phyloP scores from a whole-genome alignment of 2,113 vertebrate species.

The Cathartes aura region DNA sequence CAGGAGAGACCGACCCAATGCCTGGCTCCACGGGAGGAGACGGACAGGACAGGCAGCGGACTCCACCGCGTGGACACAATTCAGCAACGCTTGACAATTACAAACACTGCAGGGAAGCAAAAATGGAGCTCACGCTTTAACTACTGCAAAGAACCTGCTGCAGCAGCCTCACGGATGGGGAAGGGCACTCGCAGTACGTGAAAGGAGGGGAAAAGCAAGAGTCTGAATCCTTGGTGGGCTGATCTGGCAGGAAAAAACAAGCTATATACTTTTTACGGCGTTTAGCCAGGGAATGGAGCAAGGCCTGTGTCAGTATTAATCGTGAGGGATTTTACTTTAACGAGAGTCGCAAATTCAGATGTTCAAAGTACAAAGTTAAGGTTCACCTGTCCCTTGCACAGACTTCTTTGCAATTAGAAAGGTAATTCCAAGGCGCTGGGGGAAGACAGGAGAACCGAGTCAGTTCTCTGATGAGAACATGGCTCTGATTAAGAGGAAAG shows the following conservation, averaged over 20 bases:
- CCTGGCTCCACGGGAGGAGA: background rate
- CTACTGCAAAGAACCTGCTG: background rate
- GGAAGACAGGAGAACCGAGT: background rate
- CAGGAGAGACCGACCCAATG: accelerated
- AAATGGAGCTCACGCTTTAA: background rate
- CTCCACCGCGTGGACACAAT: background rate
- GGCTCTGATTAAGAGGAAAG: background rate
- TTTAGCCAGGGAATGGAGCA: background rate
- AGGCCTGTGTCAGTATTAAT: no score
- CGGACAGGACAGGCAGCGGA: background rate
- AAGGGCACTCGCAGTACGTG: background rate
- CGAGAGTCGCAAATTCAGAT: background rate
- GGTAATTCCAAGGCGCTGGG: background rate
- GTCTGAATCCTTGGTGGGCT: background rate
- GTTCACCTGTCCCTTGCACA: background rate
- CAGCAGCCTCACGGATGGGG: background rate
- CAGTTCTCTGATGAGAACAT: no score
- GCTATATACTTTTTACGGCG: background rate
- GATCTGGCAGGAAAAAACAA: background rate
- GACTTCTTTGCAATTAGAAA: background rate
- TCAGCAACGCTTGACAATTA: background rate
- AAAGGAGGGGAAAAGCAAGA: background rate
- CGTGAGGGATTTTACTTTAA: background rate
- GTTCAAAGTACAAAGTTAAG: background rate
- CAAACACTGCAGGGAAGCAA: background rate